phyloP scores from a whole-genome alignment of 2,888 invertebrate genomes.

The Copidosoma aretas region DNA sequence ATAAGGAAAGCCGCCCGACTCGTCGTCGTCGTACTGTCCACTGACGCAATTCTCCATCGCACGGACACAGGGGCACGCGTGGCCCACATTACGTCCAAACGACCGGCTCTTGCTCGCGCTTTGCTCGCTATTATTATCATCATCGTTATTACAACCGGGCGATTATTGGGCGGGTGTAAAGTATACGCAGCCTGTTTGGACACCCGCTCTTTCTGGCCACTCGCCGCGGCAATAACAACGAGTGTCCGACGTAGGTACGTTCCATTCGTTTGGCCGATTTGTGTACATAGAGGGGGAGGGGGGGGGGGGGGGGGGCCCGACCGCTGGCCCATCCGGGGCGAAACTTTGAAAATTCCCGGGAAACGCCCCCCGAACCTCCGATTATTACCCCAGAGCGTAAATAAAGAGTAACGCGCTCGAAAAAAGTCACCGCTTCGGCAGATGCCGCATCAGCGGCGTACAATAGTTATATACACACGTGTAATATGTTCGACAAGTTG shows the following conservation, averaged over 20 bases:
- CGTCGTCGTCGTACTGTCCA: neutral
- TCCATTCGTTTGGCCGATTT: neutral
- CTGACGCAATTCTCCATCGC: neutral
- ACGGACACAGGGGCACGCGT: neutral
- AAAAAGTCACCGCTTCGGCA: too few relatives aligned
- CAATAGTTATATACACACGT: neutral
- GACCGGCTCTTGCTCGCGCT: neutral
- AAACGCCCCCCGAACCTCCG: too few relatives aligned
- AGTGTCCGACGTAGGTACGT: neutral
- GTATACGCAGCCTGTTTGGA: too few relatives aligned
- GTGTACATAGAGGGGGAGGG: neutral
- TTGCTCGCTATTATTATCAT: slow-evolving; percentile 18
- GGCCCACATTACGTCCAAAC: neutral
- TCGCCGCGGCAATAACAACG: neutral
- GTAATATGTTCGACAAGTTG: too few relatives aligned
- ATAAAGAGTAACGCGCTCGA: too few relatives aligned
- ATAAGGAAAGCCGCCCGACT: neutral
- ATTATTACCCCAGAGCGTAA: too few relatives aligned
- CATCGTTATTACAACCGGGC: too few relatives aligned
- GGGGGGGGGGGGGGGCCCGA: too few relatives aligned
- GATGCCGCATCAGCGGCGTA: neutral
- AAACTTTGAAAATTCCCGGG: too few relatives aligned
- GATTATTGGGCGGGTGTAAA: slow-evolving; percentile 5
- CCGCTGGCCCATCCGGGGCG: too few relatives aligned
- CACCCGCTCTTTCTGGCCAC: too few relatives aligned